These are phyloP conservation scores for Aurelia sp. DNA, from an alignment of 30 jellyfish, hydroid and myxozoan species.

Conservation along the genomic window DNA sequence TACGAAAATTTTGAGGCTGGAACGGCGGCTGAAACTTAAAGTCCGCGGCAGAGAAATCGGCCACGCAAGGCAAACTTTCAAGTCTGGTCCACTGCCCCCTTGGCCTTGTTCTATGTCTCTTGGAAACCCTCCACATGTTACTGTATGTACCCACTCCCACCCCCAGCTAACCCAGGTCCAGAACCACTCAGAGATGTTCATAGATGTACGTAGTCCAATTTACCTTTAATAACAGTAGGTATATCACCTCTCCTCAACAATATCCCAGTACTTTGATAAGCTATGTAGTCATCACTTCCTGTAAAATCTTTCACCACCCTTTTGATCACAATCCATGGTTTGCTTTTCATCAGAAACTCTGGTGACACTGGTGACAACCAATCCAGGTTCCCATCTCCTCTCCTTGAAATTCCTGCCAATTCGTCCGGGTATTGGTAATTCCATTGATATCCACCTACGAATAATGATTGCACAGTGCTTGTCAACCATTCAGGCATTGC, in stretches of 20 bases:
- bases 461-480: neutral
- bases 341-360: constrained; percentile 50
- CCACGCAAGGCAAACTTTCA: no score
- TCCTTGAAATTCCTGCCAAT: constrained; percentile 9
- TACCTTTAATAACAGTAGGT: constrained; percentile 39
- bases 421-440: constrained; percentile 53
- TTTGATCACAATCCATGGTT: constrained; percentile 46
- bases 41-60: no score
- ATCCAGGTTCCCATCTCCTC: constrained; percentile 31
- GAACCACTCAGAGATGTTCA: no score
- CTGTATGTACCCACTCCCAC: no score
- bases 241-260: constrained; percentile 53
- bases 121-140: no score
- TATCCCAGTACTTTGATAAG: constrained; percentile 40
- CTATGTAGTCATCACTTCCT: constrained; percentile 19
- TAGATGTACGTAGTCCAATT: neutral
- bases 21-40: no score
- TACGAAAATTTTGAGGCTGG: no score
- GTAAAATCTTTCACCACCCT: constrained; percentile 28
- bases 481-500: constrained; percentile 74
- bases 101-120: no score
- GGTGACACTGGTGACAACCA: constrained; percentile 66
- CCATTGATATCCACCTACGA: constrained; percentile 33
- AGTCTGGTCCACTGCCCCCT: no score
- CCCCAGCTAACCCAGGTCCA: no score